These are phyloP conservation scores for Pasiphila rectangulata DNA, from an alignment of 2,888 invertebrate genomes.

Conservation along the genomic window DNA sequence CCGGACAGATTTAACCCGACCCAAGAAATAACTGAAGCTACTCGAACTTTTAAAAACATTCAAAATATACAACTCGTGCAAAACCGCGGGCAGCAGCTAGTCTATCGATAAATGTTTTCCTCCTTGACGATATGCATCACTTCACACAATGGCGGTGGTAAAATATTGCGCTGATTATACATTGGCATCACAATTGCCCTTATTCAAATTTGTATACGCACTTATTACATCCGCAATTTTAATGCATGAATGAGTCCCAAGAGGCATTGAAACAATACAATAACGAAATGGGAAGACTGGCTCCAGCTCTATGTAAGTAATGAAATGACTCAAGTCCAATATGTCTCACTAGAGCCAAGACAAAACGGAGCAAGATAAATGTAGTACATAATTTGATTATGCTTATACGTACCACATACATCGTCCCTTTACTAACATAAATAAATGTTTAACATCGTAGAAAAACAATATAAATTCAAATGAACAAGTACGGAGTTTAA, in stretches of 20 bases:
- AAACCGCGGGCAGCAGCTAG: too few relatives aligned
- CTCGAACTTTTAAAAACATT: too few relatives aligned
- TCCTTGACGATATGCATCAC: conserved; percentile 63
- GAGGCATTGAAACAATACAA: conserved; percentile 21
- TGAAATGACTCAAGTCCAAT: conserved; percentile 13
- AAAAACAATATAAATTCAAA: not conserved
- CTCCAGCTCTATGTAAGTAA: conserved; percentile 9
- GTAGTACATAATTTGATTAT: not conserved
- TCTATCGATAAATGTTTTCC: conserved; percentile 74
- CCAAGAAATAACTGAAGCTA: too few relatives aligned
- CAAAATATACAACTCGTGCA: too few relatives aligned
- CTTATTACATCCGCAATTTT: conserved; percentile 32
- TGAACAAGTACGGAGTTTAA: not conserved
- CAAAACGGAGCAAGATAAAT: not conserved
- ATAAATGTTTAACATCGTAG: too few relatives aligned
- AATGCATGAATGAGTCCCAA: conserved; percentile 28
- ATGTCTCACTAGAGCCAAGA: conserved; percentile 5
- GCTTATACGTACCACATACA: too few relatives aligned
- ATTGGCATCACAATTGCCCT: conserved; percentile 45
- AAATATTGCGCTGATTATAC: conserved; percentile 60
- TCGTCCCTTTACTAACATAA: too few relatives aligned
- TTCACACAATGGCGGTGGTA: conserved; percentile 65
- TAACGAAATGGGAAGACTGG: conserved; percentile 11
- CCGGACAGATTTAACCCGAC: too few relatives aligned
- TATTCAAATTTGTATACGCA: conserved; percentile 33